Evolutionary conservation across 1,140 invertebrate species (phyloP).

Genomic region (Ostrea edulis): DNA sequence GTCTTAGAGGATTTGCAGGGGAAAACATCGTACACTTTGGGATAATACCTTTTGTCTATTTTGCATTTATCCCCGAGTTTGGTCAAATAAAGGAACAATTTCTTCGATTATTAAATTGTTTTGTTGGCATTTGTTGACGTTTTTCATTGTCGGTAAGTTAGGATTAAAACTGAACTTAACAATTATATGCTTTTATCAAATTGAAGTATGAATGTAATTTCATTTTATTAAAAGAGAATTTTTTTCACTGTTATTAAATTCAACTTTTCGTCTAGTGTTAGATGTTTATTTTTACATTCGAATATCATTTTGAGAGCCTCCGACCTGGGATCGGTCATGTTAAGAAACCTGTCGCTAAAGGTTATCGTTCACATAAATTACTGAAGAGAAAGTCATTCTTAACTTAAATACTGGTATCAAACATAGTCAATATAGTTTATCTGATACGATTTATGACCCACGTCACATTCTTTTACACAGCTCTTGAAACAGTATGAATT

Average conservation of each 20-base stretch:
- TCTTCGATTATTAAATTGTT: background rate
- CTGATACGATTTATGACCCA: slow-evolving; percentile 22
- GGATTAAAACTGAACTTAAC: slow-evolving; percentile 2
- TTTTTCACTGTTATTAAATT: background rate
- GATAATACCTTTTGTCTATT: background rate
- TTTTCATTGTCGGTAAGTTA: background rate
- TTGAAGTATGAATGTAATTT: background rate
- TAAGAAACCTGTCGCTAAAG: background rate
- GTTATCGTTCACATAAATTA: slow-evolving; percentile 8
- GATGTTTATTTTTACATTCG: background rate
- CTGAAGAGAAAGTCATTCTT: slow-evolving; percentile 14
- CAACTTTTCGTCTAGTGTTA: background rate
- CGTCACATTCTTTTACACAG: background rate
- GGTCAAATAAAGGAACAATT: slow-evolving; percentile 26
- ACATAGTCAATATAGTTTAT: background rate
- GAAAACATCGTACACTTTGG: background rate
- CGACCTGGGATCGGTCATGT: background rate
- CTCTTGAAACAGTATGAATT: slow-evolving; percentile 37
- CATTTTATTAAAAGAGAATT: background rate
- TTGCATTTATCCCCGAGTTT: background rate
- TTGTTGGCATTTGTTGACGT: background rate
- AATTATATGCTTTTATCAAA: background rate
- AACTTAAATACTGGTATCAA: background rate
- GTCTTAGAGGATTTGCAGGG: background rate
- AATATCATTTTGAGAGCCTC: background rate